These are phyloP conservation scores for Melanostigma gelatinosum DNA, from an alignment of 2,113 vertebrate genomes.

Conservation along the genomic window DNA sequence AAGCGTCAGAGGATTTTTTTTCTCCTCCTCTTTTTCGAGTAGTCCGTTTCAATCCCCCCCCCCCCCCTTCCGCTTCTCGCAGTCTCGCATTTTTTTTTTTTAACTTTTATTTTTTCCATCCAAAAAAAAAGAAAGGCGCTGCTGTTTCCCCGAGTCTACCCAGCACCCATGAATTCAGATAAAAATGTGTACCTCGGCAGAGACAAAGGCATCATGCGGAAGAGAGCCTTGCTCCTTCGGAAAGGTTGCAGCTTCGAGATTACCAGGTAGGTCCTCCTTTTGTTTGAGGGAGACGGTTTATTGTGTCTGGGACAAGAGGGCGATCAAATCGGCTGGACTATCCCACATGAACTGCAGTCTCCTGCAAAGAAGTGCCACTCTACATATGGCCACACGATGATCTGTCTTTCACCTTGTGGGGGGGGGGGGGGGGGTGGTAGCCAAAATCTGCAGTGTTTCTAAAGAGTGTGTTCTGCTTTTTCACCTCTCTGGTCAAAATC, in stretches of 20 bases:
- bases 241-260: constrained; percentile 90
- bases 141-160: constrained; percentile 42
- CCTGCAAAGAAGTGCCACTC: constrained; percentile 10
- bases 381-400: not conserved
- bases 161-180: constrained; percentile 85
- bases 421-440: not conserved
- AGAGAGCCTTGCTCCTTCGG: constrained; percentile 85
- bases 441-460: not conserved
- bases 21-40: constrained; percentile 3
- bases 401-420: constrained; percentile 25
- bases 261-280: constrained; percentile 78
- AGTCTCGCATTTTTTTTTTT: constrained; percentile 13
- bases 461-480: not conserved
- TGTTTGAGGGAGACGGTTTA: not conserved
- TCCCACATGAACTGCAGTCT: constrained; percentile 5
- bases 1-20: constrained; percentile 32
- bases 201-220: constrained; percentile 87
- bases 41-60: constrained; percentile 7
- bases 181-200: constrained; percentile 85
- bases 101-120: constrained; percentile 2
- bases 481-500: not conserved
- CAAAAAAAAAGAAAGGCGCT: constrained; percentile 25
- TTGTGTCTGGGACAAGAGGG: constrained; percentile 40
- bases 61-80: constrained; percentile 37
- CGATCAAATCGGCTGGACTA: not conserved